Conservation (phyloP, 1,140 invertebrate genomes). For the Colletes latitarsis region DNA sequence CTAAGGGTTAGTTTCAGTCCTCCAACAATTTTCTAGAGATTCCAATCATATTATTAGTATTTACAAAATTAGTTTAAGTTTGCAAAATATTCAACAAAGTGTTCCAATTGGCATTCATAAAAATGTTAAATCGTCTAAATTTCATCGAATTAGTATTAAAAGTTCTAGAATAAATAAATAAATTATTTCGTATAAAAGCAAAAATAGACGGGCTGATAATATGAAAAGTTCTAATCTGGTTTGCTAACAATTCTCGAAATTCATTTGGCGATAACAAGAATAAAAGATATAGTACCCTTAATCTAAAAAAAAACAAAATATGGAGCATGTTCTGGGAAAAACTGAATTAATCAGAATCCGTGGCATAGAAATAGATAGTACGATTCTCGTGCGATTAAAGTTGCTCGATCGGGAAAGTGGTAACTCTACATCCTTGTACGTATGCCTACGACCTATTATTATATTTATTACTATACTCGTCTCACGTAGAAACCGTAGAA, state of each 20-base stretch:
- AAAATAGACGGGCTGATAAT: too few species aligned
- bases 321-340: neutral
- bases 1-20: too few species aligned
- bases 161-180: too few species aligned
- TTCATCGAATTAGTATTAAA: neutral
- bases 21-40: too few species aligned
- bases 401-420: slow-evolving; percentile 15
- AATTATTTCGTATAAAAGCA: too few species aligned
- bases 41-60: too few species aligned
- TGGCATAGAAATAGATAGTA: neutral
- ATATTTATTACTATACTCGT: neutral
- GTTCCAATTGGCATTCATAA: too few species aligned
- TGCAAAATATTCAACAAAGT: too few species aligned
- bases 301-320: neutral
- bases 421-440: neutral
- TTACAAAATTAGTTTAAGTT: too few species aligned
- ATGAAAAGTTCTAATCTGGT: too few species aligned
- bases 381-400: slow-evolving; percentile 7
- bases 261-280: neutral
- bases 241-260: neutral
- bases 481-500: neutral
- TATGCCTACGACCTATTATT: neutral
- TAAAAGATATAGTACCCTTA: slow-evolving; percentile 13
- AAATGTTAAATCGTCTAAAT: neutral
- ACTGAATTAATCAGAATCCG: neutral